Percentiles rank a stretch among this genome's conserved stretches.
Conservation (phyloP, 2,113 vertebrate genomes). For the Chaetorhynchus papuensis region DNA sequence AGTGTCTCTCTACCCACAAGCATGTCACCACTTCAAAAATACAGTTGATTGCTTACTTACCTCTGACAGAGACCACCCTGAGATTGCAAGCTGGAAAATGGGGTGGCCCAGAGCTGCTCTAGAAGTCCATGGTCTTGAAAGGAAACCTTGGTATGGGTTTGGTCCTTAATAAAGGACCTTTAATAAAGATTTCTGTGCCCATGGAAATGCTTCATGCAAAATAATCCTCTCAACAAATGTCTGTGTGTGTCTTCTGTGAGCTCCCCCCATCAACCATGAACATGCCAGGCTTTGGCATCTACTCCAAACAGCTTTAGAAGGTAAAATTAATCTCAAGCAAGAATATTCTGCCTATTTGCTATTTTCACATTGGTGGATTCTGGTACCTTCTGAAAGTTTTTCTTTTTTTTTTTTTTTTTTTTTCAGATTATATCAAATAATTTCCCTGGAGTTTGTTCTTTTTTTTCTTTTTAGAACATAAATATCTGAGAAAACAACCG, state of each 20-base stretch:
- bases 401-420: too few species aligned
- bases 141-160: not conserved
- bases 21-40: not conserved
- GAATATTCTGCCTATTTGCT: not conserved
- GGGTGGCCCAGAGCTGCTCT: not conserved
- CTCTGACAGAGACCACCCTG: not conserved
- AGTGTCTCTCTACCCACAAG: not conserved
- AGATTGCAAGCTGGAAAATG: not conserved
- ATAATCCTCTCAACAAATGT: not conserved
- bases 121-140: not conserved
- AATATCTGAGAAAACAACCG: not conserved
- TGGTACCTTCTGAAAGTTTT: not conserved
- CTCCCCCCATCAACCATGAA: not conserved
- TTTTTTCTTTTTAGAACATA: not conserved
- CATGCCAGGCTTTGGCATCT: not conserved
- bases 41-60: not conserved
- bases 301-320: not conserved
- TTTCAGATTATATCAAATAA: not conserved
- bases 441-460: accelerated
- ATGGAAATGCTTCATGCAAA: not conserved
- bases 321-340: not conserved
- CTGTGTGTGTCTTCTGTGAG: not conserved
- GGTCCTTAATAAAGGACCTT: not conserved
- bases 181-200: not conserved
- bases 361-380: not conserved